Evolutionary conservation across 2,113 vertebrate species (phyloP).

Genomic region (Cavia porcellus): DNA sequence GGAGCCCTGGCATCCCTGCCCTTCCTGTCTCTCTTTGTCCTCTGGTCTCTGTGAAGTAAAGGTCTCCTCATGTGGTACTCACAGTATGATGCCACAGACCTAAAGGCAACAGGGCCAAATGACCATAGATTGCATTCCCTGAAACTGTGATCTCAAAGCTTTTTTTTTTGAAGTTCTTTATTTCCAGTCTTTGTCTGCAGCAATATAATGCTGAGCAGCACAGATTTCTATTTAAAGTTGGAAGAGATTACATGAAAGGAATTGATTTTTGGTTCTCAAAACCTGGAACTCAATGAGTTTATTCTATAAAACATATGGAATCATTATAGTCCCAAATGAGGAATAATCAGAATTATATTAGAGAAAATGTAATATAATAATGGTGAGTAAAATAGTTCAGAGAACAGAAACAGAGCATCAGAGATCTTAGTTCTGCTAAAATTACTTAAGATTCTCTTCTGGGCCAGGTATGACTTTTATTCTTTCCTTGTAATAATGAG

Average conservation of each 20-base stretch:
- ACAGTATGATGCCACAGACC: background rate
- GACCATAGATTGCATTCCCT: background rate
- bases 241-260: background rate
- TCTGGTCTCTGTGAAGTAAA: background rate
- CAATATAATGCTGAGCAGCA: background rate
- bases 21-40: background rate
- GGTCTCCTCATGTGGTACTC: too few species aligned
- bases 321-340: background rate
- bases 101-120: background rate
- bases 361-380: background rate
- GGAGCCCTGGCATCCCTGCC: background rate
- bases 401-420: background rate
- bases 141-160: background rate
- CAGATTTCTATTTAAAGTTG: slow-evolving; percentile 1
- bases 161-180: background rate
- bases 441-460: background rate
- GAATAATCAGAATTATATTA: background rate
- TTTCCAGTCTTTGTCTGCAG: background rate
- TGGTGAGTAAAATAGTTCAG: background rate
- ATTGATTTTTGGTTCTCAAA: background rate
- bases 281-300: background rate
- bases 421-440: background rate
- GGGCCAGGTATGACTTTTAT: background rate
- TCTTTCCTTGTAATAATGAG: background rate
- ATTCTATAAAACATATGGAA: background rate